Conservation (phyloP, 2,113 vertebrate genomes). For the Cyprinus carpio region DNA sequence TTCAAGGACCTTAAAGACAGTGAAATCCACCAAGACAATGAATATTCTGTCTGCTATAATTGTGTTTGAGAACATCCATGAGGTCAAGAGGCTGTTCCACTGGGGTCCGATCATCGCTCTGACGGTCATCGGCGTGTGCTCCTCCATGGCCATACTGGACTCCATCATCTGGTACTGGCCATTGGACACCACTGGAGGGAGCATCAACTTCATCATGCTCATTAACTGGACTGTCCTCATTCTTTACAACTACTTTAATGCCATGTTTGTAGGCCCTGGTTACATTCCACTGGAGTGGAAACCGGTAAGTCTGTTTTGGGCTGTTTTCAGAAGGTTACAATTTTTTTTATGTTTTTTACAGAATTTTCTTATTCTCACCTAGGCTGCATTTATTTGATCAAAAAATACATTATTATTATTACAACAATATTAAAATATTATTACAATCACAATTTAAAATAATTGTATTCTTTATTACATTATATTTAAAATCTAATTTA, state of each 20-base stretch:
- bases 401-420: too few relatives aligned
- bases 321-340: background rate
- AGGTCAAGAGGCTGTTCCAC: conserved; percentile 89
- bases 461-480: too few relatives aligned
- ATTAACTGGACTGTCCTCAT: conserved; percentile 98
- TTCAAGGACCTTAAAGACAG: conserved; percentile 51
- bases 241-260: conserved; percentile 98
- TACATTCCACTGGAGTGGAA: conserved; percentile 91
- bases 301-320: conserved; percentile 82
- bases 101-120: conserved; percentile 96
- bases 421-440: too few relatives aligned
- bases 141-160: conserved; percentile 89
- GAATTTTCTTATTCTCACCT: too few relatives aligned
- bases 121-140: conserved; percentile 91
- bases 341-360: background rate
- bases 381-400: background rate
- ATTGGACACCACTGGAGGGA: conserved; percentile 89
- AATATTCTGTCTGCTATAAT: conserved; percentile 79
- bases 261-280: conserved; percentile 96
- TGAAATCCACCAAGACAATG: conserved; percentile 69
- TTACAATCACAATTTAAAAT: too few relatives aligned
- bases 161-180: conserved; percentile 98
- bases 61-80: conserved; percentile 88
- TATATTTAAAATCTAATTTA: too few relatives aligned
- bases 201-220: conserved; percentile 95